A percentile compares a stretch with the other conserved stretches of the same genome.
These are phyloP conservation scores for Pogonomyrmex californicus DNA, from an alignment of 1,140 invertebrate genomes.

Conservation along the genomic window DNA sequence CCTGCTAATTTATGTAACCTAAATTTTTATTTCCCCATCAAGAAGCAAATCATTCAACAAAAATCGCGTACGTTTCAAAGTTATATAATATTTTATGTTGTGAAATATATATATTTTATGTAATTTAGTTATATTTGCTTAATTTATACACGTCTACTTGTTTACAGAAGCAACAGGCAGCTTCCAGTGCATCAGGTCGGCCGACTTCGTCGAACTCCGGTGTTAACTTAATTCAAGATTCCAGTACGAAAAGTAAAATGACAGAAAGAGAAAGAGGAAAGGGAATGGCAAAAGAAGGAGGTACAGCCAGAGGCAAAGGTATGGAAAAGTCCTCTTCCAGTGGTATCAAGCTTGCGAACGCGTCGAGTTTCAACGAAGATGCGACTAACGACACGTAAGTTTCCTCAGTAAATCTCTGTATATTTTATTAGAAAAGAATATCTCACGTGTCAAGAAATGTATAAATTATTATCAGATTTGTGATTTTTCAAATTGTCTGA, in stretches of 20 bases:
- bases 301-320: background rate
- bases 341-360: background rate
- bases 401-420: background rate
- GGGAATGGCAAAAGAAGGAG: background rate
- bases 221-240: slow-evolving; percentile 54
- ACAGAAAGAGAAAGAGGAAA: slow-evolving; percentile 64
- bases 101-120: slow-evolving; percentile 13
- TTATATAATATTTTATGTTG: background rate
- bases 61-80: background rate
- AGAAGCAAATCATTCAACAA: background rate
- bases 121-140: background rate
- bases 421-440: slow-evolving; percentile 20
- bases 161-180: slow-evolving; percentile 69
- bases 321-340: slow-evolving; percentile 13
- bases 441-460: background rate
- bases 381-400: slow-evolving; percentile 26
- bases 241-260: slow-evolving; percentile 73
- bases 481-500: background rate
- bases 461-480: background rate
- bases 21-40: background rate
- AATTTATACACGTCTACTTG: background rate
- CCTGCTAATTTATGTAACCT: slow-evolving; percentile 17
- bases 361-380: background rate
- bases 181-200: slow-evolving; percentile 60
- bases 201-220: slow-evolving; percentile 69